phyloP scores from a whole-genome alignment of 2,888 invertebrate genomes.

The Deladenus siricidicola region DNA sequence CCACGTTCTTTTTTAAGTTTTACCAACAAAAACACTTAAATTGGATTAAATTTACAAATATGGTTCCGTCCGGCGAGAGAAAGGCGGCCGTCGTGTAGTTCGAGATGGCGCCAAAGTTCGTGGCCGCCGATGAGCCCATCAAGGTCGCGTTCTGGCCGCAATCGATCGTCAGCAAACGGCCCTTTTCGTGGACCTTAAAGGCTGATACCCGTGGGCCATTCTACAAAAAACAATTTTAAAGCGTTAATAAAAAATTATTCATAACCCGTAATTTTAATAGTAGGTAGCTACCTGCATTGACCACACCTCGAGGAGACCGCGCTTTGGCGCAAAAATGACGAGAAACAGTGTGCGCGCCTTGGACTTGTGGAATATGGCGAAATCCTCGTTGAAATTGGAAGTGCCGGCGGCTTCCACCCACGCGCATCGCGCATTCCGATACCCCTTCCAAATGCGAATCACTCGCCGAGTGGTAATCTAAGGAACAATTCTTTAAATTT shows the following conservation, averaged over 20 bases:
- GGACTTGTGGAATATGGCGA: constrained; percentile 27
- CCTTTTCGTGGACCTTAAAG: constrained; percentile 78
- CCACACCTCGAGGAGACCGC: constrained; percentile 81
- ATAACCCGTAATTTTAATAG: neutral
- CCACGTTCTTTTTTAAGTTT: neutral
- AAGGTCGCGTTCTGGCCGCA: constrained; percentile 15
- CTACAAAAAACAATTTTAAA: constrained; percentile 63
- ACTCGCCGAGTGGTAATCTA: constrained; percentile 3
- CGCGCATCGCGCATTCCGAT: constrained; percentile 85
- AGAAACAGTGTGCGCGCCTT: constrained; percentile 63
- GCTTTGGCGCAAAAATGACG: constrained; percentile 81
- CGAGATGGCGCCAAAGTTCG: neutral
- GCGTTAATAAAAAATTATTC: neutral
- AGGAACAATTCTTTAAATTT: constrained; percentile 1
- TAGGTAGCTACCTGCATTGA: constrained; percentile 69
- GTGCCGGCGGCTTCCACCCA: constrained; percentile 70
- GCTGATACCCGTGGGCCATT: constrained; percentile 81
- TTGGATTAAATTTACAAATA: constrained; percentile 16
- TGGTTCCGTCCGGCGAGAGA: constrained; percentile 22
- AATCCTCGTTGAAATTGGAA: constrained; percentile 1
- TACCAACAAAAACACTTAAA: neutral
- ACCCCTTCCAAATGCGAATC: constrained; percentile 85
- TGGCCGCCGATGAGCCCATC: constrained; percentile 2
- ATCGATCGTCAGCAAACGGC: constrained; percentile 44
- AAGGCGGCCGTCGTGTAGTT: constrained; percentile 21